These are phyloP conservation scores for Neosalanx taihuensis DNA, from an alignment of 2,797 vertebrate genomes.

Conservation along the genomic window DNA sequence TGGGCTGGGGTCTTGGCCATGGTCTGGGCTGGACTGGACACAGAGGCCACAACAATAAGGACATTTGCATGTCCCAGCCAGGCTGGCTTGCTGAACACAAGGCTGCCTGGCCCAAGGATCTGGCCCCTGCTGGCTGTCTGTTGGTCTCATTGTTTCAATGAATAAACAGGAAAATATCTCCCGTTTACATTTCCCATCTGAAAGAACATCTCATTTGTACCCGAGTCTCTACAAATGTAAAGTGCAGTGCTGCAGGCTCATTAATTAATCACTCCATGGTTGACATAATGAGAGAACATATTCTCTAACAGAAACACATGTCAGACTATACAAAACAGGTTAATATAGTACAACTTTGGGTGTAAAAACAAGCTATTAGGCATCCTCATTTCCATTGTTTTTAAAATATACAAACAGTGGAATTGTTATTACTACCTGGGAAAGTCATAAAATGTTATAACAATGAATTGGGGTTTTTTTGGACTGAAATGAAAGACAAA, in stretches of 20 bases:
- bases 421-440: neutral
- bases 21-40: constrained; percentile 6
- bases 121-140: constrained; percentile 43
- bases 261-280: constrained; percentile 34
- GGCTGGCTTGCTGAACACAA: constrained; percentile 21
- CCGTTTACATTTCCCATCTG: too few species aligned
- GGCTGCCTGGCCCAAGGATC: constrained; percentile 57
- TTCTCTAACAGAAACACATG: neutral
- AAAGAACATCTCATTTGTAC: too few species aligned
- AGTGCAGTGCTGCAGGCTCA: too few species aligned
- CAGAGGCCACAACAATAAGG: constrained; percentile 37
- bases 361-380: neutral
- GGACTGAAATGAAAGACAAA: neutral
- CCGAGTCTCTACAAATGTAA: too few species aligned
- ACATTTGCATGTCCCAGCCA: constrained; percentile 35
- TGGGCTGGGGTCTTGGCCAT: constrained; percentile 7
- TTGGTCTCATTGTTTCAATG: too few species aligned
- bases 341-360: neutral
- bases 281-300: constrained; percentile 29
- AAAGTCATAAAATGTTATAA: neutral
- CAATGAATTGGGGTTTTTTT: neutral
- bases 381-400: neutral
- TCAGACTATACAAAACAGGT: neutral
- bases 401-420: neutral
- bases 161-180: too few species aligned